Percentiles rank a stretch among this genome's conserved stretches.
phyloP scores from a whole-genome alignment of 1,140 invertebrate species.

The Papilio dardanus region DNA sequence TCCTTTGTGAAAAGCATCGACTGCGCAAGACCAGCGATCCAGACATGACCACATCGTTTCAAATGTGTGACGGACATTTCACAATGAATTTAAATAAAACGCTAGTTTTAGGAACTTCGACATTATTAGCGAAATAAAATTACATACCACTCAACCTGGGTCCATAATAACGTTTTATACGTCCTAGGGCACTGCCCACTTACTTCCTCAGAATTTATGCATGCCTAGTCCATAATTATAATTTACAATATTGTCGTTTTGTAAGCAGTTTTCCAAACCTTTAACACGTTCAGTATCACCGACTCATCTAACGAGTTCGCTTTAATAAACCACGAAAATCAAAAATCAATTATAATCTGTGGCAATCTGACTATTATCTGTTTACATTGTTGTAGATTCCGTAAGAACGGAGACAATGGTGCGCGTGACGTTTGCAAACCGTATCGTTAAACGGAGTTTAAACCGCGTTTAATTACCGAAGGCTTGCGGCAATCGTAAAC shows the following conservation, averaged over 20 bases:
- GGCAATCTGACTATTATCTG: conserved; percentile 44
- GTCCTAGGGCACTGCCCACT: too few relatives aligned
- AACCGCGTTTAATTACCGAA: conserved; percentile 72
- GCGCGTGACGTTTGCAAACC: conserved; percentile 50
- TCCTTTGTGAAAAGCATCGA: conserved; percentile 54
- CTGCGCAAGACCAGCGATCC: conserved; percentile 39
- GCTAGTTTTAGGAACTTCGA: neutral
- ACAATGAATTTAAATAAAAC: conserved; percentile 6
- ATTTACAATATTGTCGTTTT: too few relatives aligned
- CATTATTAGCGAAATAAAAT: too few relatives aligned
- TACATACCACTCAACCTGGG: too few relatives aligned
- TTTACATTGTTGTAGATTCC: conserved; percentile 61
- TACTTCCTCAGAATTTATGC: too few relatives aligned
- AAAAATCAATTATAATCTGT: conserved; percentile 14
- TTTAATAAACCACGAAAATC: neutral
- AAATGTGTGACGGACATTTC: conserved; percentile 22
- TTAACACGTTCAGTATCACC: too few relatives aligned
- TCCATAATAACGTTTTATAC: too few relatives aligned
- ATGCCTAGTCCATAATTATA: too few relatives aligned
- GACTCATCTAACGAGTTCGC: too few relatives aligned
- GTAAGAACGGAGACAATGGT: conserved; percentile 62
- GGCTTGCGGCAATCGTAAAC: conserved; percentile 68
- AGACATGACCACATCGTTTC: conserved; percentile 28
- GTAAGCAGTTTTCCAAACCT: too few relatives aligned
- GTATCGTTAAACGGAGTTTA: conserved; percentile 62